Conservation (phyloP, 2,113 vertebrate species). For the Canis aureus region DNA sequence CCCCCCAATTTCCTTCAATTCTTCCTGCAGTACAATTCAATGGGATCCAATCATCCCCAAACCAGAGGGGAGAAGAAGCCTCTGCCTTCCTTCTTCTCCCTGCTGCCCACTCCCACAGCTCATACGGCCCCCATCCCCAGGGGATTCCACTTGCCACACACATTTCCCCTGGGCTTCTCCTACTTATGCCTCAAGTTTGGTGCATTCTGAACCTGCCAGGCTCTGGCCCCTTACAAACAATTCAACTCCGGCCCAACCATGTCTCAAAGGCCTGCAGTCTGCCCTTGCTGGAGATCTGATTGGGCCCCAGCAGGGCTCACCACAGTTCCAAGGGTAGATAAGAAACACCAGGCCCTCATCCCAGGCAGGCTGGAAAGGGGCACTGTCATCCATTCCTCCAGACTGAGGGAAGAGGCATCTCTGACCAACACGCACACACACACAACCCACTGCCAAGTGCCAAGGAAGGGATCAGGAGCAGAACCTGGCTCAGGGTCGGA, state of each 20-base stretch:
- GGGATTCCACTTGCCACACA: neutral
- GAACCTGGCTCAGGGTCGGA: neutral
- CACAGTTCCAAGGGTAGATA: constrained; percentile 39
- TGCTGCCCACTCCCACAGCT: neutral
- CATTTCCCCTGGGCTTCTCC: neutral
- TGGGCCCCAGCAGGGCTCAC: neutral
- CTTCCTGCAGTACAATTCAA: neutral
- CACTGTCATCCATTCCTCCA: neutral
- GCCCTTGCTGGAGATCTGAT: neutral
- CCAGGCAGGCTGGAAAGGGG: constrained; percentile 26
- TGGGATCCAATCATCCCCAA: neutral
- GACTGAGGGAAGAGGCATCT: neutral
- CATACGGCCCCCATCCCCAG: neutral
- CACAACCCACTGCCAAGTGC: neutral
- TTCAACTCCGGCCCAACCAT: neutral
- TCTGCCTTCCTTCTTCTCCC: neutral
- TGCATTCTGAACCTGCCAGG: neutral
- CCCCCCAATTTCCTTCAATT: neutral
- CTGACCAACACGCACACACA: neutral
- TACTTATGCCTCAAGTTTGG: neutral
- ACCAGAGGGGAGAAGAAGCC: neutral
- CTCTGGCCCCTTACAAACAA: neutral
- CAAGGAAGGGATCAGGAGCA: neutral
- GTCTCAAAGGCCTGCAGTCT: neutral
- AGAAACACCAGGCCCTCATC: neutral